phyloP scores from a whole-genome alignment of 2,113 vertebrate genomes.

The Vidua macroura region DNA sequence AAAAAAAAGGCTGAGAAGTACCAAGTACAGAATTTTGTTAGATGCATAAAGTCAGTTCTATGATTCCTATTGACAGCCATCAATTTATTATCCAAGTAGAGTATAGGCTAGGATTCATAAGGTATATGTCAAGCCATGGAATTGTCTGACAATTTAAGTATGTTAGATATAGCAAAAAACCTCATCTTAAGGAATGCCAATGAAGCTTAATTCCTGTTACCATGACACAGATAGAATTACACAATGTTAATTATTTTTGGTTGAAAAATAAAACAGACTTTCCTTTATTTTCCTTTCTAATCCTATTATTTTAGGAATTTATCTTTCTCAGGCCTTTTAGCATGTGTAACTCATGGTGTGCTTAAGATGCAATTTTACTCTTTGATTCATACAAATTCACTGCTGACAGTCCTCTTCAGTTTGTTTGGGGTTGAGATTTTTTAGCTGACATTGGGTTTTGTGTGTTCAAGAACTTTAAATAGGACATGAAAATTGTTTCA shows the following conservation, averaged over 20 bases:
- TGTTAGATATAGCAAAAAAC: neutral
- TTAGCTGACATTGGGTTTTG: neutral
- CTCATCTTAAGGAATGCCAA: neutral
- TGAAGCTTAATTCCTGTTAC: neutral
- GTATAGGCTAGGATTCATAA: neutral
- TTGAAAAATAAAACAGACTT: neutral
- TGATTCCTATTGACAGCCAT: neutral
- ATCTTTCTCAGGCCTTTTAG: neutral
- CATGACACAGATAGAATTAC: neutral
- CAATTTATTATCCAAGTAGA: neutral
- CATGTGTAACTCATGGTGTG: neutral
- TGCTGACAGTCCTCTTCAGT: neutral
- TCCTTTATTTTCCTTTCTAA: neutral
- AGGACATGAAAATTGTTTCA: neutral
- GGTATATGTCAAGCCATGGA: neutral
- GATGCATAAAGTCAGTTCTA: neutral
- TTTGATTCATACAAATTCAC: neutral
- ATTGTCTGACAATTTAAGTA: neutral
- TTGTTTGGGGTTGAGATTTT: neutral
- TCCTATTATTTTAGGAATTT: neutral
- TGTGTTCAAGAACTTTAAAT: neutral
- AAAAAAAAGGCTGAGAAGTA: neutral
- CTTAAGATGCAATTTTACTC: neutral
- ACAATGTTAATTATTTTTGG: neutral
- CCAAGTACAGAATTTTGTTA: neutral